Evolutionary conservation across 2,888 invertebrate species (phyloP), one percentile per base, ranked within the genome.

Genomic region (Kuschelorhynchus macadamiae): DNA sequence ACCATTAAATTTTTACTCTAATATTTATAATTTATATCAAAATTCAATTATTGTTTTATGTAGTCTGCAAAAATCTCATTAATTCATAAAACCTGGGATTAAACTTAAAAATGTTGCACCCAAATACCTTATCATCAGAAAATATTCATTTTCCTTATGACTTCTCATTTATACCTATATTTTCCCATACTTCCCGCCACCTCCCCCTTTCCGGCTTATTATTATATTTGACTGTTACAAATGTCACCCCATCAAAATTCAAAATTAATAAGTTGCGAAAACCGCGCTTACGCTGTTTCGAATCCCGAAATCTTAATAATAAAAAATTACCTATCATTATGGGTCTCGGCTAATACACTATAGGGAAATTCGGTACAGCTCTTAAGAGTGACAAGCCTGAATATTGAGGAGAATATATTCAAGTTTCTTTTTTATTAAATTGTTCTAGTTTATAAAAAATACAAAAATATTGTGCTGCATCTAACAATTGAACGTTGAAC

Each of bases 321-420:
- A 79, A 79, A 79, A 79, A 79, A 79, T 79, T 74, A 77, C 79
- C 78, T 74, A 77, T 79, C 79, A 78, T 79, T 79, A 79, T 75
- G 76, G 71, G 70, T 71, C 73, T 73, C 68, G 69, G 74, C 74
- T 77, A 76, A 77, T 77, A 77, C 76, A 50, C 69, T 47, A 64
- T 60, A 59, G 53, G 59, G 59, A 66, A 56, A 42, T 68, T 68
- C 20, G 63, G 63, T 12, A n/a, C 20, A n/a, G 21, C 9, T 44
- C 50, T 69, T 69, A 69, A 69, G 68, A 33, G 44, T 41, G 32
- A 59, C 59, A 64, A 9, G 20, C 41, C 53, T 44, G n/a, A n/a
- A n/a, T n/a, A n/a, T n/a, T n/a, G n/a, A n/a, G n/a, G n/a, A n/a
- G n/a, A n/a, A n/a, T n/a, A n/a, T n/a, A n/a, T n/a, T n/a, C n/a